Evolutionary conservation across 2,797 vertebrate species (phyloP).

Genomic region (Sebastes steindachneri): DNA sequence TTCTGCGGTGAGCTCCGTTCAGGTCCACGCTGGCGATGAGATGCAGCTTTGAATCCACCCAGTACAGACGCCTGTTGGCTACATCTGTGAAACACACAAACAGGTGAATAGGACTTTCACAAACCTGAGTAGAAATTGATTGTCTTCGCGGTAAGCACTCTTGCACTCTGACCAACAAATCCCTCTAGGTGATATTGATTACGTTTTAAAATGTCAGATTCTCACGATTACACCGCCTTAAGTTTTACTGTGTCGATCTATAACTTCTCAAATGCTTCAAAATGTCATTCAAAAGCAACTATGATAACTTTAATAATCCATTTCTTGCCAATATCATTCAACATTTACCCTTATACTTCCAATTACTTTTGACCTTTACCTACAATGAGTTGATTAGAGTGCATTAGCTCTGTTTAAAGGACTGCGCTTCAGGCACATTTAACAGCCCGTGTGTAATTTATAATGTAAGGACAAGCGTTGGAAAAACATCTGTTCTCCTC

Average conservation of each 20-base stretch:
- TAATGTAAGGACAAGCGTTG: not conserved
- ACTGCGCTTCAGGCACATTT: not conserved
- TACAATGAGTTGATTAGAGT: not conserved
- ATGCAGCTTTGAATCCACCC: slow-evolving; percentile 98
- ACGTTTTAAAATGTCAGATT: slow-evolving; percentile 65
- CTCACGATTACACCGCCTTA: slow-evolving; percentile 23
- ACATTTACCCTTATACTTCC: slow-evolving; percentile 1
- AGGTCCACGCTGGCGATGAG: slow-evolving; percentile 94
- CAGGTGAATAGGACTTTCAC: slow-evolving; percentile 18
- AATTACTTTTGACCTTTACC: slow-evolving; percentile 17
- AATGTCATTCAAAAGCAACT: slow-evolving; percentile 10
- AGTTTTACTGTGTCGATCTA: slow-evolving; percentile 23
- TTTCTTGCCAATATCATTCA: slow-evolving; percentile 1
- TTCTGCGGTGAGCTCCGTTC: slow-evolving; percentile 91
- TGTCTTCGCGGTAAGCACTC: slow-evolving; percentile 42
- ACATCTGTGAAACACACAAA: slow-evolving; percentile 84
- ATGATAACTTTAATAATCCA: slow-evolving; percentile 16
- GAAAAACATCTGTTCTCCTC: slow-evolving; percentile 1
- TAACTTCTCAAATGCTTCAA: slow-evolving; percentile 40
- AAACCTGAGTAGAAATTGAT: slow-evolving; percentile 58
- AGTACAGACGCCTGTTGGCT: slow-evolving; percentile 93
- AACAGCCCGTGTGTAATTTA: not conserved
- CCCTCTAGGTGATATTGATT: slow-evolving; percentile 65
- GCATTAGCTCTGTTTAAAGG: not conserved
- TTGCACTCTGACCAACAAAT: slow-evolving; percentile 54